Conservation (phyloP, 2,797 vertebrate species). For the Diplodus puntazzo region DNA sequence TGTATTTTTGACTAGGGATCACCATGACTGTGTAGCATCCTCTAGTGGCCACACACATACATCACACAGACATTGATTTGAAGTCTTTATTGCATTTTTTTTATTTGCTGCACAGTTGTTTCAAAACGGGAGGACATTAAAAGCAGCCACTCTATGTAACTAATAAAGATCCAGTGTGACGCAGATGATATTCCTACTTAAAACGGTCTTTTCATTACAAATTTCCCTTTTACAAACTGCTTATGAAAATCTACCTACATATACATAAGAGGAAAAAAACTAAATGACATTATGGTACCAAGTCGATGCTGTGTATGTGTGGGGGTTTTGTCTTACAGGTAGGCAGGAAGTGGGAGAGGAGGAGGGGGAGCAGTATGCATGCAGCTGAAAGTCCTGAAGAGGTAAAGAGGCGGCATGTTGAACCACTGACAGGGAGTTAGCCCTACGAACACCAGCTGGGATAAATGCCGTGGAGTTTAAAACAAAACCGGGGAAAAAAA, state of each 20-base stretch:
- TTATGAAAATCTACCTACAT: slow-evolving; percentile 52
- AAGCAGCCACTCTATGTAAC: slow-evolving; percentile 57
- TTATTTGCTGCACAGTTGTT: slow-evolving; percentile 77
- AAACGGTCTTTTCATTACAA: slow-evolving; percentile 60
- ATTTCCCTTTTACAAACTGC: slow-evolving; percentile 64
- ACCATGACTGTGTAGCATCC: neutral
- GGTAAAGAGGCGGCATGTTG: neutral
- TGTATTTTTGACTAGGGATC: neutral
- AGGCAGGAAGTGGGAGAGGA: neutral
- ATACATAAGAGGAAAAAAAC: slow-evolving; percentile 38
- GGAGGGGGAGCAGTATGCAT: slow-evolving; percentile 14
- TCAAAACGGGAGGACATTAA: slow-evolving; percentile 82
- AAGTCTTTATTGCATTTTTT: slow-evolving; percentile 86
- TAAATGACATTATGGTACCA: slow-evolving; percentile 43
- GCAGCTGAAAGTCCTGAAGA: slow-evolving; percentile 44
- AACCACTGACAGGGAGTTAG: neutral
- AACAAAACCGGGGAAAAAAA: neutral
- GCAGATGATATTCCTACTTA: slow-evolving; percentile 32
- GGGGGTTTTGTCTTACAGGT: slow-evolving; percentile 21
- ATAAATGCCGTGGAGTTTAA: slow-evolving; percentile 18
- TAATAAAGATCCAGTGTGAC: slow-evolving; percentile 48
- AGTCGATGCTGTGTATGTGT: slow-evolving; percentile 14
- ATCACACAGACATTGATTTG: slow-evolving; percentile 36
- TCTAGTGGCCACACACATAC: slow-evolving; percentile 60
- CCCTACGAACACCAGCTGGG: slow-evolving; percentile 31